Evolutionary conservation across 2,113 vertebrate genomes (phyloP).

Genomic region (Lophochroa leadbeateri): DNA sequence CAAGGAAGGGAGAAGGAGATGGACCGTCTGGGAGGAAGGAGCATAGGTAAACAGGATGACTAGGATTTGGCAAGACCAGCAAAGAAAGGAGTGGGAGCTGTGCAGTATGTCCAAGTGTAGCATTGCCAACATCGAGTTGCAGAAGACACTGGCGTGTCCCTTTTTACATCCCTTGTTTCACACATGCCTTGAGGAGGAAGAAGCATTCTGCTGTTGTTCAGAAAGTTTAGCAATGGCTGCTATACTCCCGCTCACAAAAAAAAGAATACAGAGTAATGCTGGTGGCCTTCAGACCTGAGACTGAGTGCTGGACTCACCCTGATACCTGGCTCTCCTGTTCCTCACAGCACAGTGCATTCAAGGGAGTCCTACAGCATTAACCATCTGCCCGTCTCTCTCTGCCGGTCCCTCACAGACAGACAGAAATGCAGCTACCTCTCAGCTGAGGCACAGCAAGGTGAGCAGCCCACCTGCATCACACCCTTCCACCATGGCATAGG

Average conservation of each 20-base stretch:
- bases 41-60: slow-evolving; percentile 18
- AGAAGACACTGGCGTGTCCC: background rate
- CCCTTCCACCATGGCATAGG: background rate
- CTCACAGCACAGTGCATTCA: background rate
- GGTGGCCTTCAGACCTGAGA: background rate
- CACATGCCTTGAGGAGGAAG: fast-evolving
- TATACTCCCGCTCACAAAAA: background rate
- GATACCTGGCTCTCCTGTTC: background rate
- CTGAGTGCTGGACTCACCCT: background rate
- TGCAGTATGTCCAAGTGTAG: background rate
- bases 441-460: background rate
- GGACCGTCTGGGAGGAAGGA: slow-evolving; percentile 24
- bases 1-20: slow-evolving; percentile 31
- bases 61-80: slow-evolving; percentile 20
- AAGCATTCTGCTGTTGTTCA: background rate
- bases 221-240: background rate
- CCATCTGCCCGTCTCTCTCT: fast-evolving
- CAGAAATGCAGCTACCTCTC: background rate
- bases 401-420: background rate
- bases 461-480: background rate
- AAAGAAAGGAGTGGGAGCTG: background rate
- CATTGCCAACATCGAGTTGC: background rate
- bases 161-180: background rate
- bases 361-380: background rate
- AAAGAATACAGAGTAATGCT: background rate